Percentiles rank a stretch among this genome's conserved stretches.
phyloP scores from a whole-genome alignment of 2,113 vertebrate species.

The Tautogolabrus adspersus region DNA sequence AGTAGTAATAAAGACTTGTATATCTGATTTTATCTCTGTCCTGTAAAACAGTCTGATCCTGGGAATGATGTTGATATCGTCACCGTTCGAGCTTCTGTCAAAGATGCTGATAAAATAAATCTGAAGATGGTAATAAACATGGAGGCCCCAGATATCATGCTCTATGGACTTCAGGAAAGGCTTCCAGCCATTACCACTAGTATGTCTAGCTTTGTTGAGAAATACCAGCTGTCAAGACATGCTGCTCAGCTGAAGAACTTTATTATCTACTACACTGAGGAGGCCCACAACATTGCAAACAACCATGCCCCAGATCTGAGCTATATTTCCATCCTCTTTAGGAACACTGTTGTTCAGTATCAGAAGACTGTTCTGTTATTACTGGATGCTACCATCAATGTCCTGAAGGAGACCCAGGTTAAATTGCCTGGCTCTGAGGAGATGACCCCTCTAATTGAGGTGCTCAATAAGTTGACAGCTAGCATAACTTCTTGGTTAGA shows the following conservation, averaged over 20 bases:
- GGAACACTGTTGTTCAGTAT: slow-evolving; percentile 77
- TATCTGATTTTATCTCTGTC: not conserved
- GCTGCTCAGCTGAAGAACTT: slow-evolving; percentile 64
- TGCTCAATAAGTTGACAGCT: slow-evolving; percentile 75
- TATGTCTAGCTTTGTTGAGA: slow-evolving; percentile 75
- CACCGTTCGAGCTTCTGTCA: slow-evolving; percentile 76
- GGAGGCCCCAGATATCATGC: slow-evolving; percentile 78
- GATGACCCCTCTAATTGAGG: slow-evolving; percentile 83
- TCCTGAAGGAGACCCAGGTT: slow-evolving; percentile 85
- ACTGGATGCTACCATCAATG: slow-evolving; percentile 81
- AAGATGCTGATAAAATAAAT: slow-evolving; percentile 74
- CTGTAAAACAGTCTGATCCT: slow-evolving; percentile 83
- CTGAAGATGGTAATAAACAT: slow-evolving; percentile 86
- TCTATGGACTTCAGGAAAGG: slow-evolving; percentile 79
- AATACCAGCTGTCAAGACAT: slow-evolving; percentile 64
- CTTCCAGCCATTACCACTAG: slow-evolving; percentile 76
- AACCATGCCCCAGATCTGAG: slow-evolving; percentile 75
- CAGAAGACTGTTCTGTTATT: slow-evolving; percentile 77
- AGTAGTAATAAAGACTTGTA: no score
- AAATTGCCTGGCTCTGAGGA: slow-evolving; percentile 82
- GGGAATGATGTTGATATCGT: slow-evolving; percentile 86
- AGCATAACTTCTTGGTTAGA: slow-evolving; percentile 68
- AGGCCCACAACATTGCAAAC: slow-evolving; percentile 65
- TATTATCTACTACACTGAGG: slow-evolving; percentile 67
- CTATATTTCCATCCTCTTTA: slow-evolving; percentile 78